phyloP scores from a whole-genome alignment of 2,797 vertebrate genomes.

The Setipinna tenuifilis region DNA sequence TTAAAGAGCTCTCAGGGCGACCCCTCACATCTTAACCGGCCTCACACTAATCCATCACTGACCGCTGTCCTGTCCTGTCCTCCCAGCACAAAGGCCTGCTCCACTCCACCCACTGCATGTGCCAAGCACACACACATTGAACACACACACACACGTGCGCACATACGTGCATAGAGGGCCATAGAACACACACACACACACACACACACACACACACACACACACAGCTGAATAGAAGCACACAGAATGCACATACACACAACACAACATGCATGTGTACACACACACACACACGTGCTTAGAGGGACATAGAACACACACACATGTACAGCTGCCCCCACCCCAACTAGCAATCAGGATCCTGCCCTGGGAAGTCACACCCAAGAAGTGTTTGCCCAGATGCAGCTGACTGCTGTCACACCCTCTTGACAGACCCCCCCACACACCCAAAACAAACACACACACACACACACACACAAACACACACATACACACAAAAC shows the following conservation, averaged over 20 bases:
- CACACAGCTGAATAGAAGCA: neutral
- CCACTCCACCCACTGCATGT: neutral
- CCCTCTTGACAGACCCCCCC: neutral
- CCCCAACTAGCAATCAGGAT: neutral
- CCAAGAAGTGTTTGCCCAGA: neutral
- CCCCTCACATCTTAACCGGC: neutral
- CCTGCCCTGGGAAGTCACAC: conserved; percentile 19
- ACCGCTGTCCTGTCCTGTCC: neutral
- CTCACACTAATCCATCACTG: conserved; percentile 9
- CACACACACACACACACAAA: neutral
- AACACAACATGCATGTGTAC: neutral
- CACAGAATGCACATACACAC: neutral
- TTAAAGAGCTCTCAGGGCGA: neutral
- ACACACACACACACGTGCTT: neutral
- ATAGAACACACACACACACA: neutral
- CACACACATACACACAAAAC: neutral
- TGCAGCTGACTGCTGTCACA: conserved; percentile 3
- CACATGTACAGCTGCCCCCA: neutral
- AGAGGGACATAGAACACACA: too few species aligned
- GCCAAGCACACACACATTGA: neutral
- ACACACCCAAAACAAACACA: neutral
- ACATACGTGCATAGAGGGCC: neutral
- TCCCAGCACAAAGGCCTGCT: neutral
- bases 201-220: neutral
- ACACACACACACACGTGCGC: neutral